Evolutionary conservation across 2,888 invertebrate genomes (phyloP), one percentile per base, ranked within the genome.

Genomic region (Limnephilus marmoratus): DNA sequence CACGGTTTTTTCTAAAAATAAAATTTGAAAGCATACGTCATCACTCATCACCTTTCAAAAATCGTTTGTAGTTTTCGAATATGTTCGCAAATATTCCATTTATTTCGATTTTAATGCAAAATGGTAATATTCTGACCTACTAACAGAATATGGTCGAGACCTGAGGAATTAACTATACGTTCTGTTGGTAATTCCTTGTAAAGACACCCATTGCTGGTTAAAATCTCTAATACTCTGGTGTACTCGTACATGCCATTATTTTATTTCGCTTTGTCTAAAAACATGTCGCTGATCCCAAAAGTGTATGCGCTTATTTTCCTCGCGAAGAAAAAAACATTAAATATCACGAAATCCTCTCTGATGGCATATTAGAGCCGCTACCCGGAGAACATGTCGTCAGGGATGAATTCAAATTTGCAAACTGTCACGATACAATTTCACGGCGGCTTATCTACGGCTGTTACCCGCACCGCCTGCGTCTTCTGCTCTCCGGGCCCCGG

Each of bases 341-440:
- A 91, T 91, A 92, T 90, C 90, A 87, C 53, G 86, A 91, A 93
- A 93, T 90, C 91, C 91, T 86, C 81, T 31, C 82, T 89, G 91
- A 91, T 34, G 45, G 81, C 53, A 49, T 88, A 41, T 41, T 49
- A 31, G 45, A 31, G 31, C 88, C 88, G 83, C 89, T 82, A 53
- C 82, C 11, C 37, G 90, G 90, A 83, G 90, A 88, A 90, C 90
- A 85, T 87, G 91, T 87, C 90, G 68, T 45, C 90, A 53, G 87
- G 92, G 91, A 91, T 92, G 93, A 92, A 93, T 93, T 93, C 93
- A 93, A 93, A 93, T 93, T 93, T 93, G 90, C 92, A 53, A 91
- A 90, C 93, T 93, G 93, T 93, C 93, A 92, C 93, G 83, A 88
- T 89, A 90, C 91, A 92, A 93, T 93, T 93, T 92, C 93, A 92